phyloP scores from a whole-genome alignment of 2,797 vertebrate genomes.

The Rhynchotus rufescens region DNA sequence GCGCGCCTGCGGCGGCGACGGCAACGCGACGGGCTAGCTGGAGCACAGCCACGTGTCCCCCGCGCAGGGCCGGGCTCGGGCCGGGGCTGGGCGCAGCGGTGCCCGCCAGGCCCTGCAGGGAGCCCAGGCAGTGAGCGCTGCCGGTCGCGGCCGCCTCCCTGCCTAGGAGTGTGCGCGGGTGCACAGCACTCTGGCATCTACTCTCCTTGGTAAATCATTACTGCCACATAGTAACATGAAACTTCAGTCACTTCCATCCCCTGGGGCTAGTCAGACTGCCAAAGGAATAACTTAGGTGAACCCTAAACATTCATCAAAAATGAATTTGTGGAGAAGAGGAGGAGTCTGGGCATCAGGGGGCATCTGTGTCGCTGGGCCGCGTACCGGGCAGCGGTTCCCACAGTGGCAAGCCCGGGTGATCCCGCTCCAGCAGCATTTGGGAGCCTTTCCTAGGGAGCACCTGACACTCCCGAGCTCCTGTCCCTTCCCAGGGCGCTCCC shows the following conservation, averaged over 20 bases:
- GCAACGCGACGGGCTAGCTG: no score
- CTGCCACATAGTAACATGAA: accelerated
- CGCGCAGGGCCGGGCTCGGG: no score
- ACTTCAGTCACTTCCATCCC: background rate
- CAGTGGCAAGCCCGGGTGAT: accelerated
- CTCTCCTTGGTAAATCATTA: no score
- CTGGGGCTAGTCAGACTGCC: background rate
- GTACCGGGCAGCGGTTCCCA: accelerated
- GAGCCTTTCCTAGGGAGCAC: background rate
- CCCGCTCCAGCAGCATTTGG: background rate
- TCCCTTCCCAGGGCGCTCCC: background rate
- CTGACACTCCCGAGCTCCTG: background rate
- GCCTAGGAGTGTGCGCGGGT: background rate
- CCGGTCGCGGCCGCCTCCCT: no score
- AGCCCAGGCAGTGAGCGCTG: no score
- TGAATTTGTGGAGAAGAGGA: background rate
- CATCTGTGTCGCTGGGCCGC: background rate
- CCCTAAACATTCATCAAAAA: background rate
- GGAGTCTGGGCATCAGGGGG: background rate
- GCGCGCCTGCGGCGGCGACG: no score
- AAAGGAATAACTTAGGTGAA: background rate
- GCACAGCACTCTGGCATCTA: background rate
- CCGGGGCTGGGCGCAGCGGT: no score
- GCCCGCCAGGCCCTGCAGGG: no score
- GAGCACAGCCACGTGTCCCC: no score